phyloP scores from a whole-genome alignment of 2,113 vertebrate species.

The Daphoenositta chrysoptera region DNA sequence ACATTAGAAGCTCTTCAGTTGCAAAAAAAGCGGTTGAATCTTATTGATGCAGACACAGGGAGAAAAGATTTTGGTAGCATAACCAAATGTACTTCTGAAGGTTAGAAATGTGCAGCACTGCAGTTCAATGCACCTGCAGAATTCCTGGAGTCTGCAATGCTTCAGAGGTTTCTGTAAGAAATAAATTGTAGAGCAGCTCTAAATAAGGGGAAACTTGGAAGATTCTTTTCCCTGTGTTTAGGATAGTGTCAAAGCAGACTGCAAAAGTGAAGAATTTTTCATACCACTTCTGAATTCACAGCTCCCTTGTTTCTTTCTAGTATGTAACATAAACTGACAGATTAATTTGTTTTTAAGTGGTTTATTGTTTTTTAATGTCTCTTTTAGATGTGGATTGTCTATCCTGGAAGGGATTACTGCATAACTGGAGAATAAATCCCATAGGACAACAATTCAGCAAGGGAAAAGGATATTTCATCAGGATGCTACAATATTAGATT shows the following conservation, averaged over 20 bases:
- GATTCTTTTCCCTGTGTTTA: background rate
- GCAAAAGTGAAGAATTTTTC: background rate
- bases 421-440: background rate
- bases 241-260: background rate
- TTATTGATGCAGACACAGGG: background rate
- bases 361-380: background rate
- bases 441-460: background rate
- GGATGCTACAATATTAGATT: background rate
- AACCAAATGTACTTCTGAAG: background rate
- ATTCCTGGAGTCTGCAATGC: background rate
- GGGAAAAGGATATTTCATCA: background rate
- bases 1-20: background rate
- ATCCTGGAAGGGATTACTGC: background rate
- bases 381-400: background rate
- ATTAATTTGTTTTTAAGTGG: background rate
- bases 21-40: background rate
- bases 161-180: background rate
- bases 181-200: background rate
- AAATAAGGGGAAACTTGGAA: background rate
- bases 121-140: background rate
- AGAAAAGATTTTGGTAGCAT: background rate
- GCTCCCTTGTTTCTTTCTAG: background rate
- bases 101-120: background rate
- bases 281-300: background rate
- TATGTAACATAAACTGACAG: background rate